Evolutionary conservation across 1,140 invertebrate genomes (phyloP), one percentile per base, ranked within the genome.

Genomic region (Penaeus japonicus): DNA sequence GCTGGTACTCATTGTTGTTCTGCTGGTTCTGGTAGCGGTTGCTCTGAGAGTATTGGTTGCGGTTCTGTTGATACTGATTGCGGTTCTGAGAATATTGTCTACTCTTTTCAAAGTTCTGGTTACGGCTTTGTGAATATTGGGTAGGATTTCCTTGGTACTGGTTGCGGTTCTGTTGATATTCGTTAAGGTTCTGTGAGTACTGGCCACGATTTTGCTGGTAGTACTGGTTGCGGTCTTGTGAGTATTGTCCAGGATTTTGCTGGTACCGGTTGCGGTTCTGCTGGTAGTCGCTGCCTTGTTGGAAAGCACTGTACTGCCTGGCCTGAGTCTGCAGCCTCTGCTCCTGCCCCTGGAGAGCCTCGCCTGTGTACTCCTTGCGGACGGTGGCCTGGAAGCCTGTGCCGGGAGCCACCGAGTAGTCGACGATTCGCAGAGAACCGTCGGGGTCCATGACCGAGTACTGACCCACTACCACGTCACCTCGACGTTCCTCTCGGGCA

Each of bases 401-500:
- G n/a, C 65, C 82, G 7, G 82, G 82, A 53, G 35, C 47, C 15
- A 73, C 65, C 1, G 65, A 84, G 62, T 84, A 84, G 59, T 84
- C 82, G 32, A 73, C 82, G 12, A 53, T 47, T 22, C 62, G 59
- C 17, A 73, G 27, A 47, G 62, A 81, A 0, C 79, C 82, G 20
- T 73, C 47, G 20, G 65, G 82, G 20, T 84, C 82, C 32, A 73
- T 27, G 22, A 84, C 54, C 4, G 54, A 62, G 65, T 84, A 84
- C 82, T 84, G 82, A 15, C 24, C 82, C 82, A 84, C 82, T n/a
- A 84, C 82, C 20, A 84, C 62, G 82, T 84, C 65, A 22, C 82
- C 82, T 24, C 82, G 82, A 84, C 82, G 82, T 65, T 84, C 82
- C 47, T 84, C 82, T 39, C 82, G 59, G 20, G 82, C 82, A 20